Conservation (phyloP, 2,113 vertebrate genomes). For the Antennarius striatus region DNA sequence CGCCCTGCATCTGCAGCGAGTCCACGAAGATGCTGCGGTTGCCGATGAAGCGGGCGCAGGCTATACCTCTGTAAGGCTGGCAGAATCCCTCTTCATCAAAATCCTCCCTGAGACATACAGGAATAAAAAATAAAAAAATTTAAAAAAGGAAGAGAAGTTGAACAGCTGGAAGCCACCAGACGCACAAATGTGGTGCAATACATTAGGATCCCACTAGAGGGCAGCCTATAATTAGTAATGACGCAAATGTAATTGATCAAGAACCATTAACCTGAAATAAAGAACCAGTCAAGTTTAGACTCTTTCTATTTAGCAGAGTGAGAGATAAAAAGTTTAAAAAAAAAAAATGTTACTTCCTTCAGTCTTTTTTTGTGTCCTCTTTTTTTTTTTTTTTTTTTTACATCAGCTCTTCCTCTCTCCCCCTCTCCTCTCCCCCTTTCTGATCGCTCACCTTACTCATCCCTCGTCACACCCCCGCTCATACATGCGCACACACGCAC, state of each 20-base stretch:
- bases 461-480: background rate
- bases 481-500: slow-evolving; percentile 1
- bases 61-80: slow-evolving; percentile 98
- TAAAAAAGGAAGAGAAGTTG: background rate
- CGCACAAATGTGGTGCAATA: background rate
- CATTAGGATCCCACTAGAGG: slow-evolving; percentile 66
- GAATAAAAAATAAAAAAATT: background rate
- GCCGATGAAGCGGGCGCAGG: slow-evolving; percentile 95
- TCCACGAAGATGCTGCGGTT: slow-evolving; percentile 98
- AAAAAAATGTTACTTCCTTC: slow-evolving; percentile 8
- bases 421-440: slow-evolving; percentile 1
- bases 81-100: slow-evolving; percentile 97
- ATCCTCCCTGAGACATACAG: slow-evolving; percentile 83
- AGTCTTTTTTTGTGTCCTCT: background rate
- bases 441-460: slow-evolving; percentile 16
- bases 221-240: slow-evolving; percentile 45
- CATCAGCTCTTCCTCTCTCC: background rate
- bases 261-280: slow-evolving; percentile 54
- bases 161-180: too few relatives aligned
- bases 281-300: background rate
- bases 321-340: background rate
- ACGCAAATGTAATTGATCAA: slow-evolving; percentile 20
- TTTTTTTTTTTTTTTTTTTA: background rate
- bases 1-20: slow-evolving; percentile 98
- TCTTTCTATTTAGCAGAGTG: background rate